Base-by-base conservation (phyloP, 2,888 invertebrate genomes). In the Cerastis rubricosa region DNA sequence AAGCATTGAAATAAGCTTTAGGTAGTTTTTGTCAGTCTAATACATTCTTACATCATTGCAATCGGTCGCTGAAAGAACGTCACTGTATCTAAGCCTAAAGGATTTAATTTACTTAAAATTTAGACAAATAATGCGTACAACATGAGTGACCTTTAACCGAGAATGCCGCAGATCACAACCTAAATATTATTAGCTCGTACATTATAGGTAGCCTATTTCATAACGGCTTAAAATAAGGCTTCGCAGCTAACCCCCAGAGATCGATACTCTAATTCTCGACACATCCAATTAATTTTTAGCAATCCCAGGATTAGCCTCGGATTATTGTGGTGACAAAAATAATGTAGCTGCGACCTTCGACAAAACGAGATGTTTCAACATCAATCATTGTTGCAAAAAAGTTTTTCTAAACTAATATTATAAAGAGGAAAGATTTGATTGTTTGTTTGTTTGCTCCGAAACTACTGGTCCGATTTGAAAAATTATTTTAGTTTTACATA, bases 271-370 rank as follows among this genome's bases (percentile, higher is more conserved):
- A 71, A 45, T 64, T 67, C 49, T 70, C 59, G 29, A 45, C 57
- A 78, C 6, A 67, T 81, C 66, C 83, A 83, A 81, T 81, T 64
- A 83, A 47, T 73, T 81, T 83, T 83, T 59, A 29, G 5, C 29
- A 63, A 49, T 45, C 57, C 43, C 29, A 1, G 51, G 79, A 61
- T 81, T 40, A 83, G 29, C 63, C 40, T 25, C 11, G 57, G 69
- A 63, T 78, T 63, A 59, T 49, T 25, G 49, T 35, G n/a, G 8
- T 66, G 66, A 45, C 76, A 75, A 66, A 68, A 35, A 35, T 35
- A 35, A 66, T 22, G 7, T n/a, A 14, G 51, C 40, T 19, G 12
- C 51, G 19, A 82, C 70, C 47, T 66, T 69, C 17, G 8, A 19
- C 14, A 25, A 29, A 51, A 54, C 9, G 14, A 61, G 11, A 29